Evolutionary conservation across 2,888 invertebrate genomes (phyloP), one percentile per base, ranked within the genome.

Genomic region (Orchestes rusci): DNA sequence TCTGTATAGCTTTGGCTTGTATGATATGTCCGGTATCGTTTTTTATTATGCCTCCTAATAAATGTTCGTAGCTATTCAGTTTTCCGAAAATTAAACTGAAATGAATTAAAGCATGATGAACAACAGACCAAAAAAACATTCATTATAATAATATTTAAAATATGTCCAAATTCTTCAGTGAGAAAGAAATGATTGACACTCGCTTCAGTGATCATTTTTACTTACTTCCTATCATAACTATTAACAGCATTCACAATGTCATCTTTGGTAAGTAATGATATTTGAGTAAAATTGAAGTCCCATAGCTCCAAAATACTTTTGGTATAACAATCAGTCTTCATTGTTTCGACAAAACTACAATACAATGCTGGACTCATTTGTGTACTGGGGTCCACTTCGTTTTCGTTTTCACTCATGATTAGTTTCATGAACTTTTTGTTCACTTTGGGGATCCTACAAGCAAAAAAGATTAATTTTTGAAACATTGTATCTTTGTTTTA

Each of bases 221-320:
- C 59, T 59, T 59, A 71, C 72, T 70, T 69, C 30, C 67, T 65
- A 58, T 72, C 73, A 4, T 72, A 69, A 43, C 66, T 68, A 62
- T 84, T 82, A 18, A 86, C 59, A 58, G 72, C 74, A 15, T 68
- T 59, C 28, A 83, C 59, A 53, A 86, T 80, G 45, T 83, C 77
- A 42, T 75, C 64, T 56, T 73, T 74, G 1, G 79, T 77, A 45
- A 78, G 62, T 52, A 69, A 70, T 17, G 62, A 61, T 41, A 85
- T 73, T 48, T 67, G 54, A 20, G 68, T 65, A 44, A 67, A 63
- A 59, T 82, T 70, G 60, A 73, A 81, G 31, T 75, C 71, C 84
- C 84, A 87, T 52, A 86, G 65, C 61, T 85, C 84, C 51, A 84
- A 65, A 49, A 85, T 70, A 63, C 79, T 84, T 52, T 73, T 66